phyloP scores from a whole-genome alignment of 1,140 invertebrate genomes.

The Planococcus citri region DNA sequence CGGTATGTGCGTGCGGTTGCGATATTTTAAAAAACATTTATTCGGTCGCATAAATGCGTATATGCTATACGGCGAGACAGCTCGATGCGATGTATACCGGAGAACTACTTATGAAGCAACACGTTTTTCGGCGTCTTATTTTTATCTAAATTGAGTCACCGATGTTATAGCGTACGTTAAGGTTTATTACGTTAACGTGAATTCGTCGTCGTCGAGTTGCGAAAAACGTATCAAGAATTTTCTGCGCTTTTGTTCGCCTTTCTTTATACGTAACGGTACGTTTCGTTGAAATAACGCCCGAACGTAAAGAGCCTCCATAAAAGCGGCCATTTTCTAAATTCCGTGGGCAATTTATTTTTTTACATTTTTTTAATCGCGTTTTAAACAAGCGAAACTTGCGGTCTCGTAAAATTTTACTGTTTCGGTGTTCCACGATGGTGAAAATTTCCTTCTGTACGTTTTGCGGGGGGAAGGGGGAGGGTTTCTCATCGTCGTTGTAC shows the following conservation, averaged over 20 bases:
- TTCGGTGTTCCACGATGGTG: not conserved
- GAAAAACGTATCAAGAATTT: too few relatives aligned
- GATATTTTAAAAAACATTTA: not conserved
- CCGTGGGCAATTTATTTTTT: not conserved
- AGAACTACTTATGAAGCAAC: not conserved
- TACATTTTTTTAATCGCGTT: not conserved
- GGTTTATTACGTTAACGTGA: too few relatives aligned
- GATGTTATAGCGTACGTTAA: not conserved
- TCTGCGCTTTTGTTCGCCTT: not conserved
- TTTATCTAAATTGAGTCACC: not conserved
- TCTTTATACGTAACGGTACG: not conserved
- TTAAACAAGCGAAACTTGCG: not conserved
- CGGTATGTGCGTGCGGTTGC: too few relatives aligned
- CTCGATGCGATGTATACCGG: not conserved
- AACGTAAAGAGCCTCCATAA: not conserved
- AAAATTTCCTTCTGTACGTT: too few relatives aligned
- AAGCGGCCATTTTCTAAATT: not conserved
- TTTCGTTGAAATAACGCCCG: too few relatives aligned
- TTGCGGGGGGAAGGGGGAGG: too few relatives aligned
- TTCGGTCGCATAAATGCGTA: not conserved
- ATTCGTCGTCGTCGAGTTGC: too few relatives aligned
- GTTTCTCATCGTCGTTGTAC: too few relatives aligned
- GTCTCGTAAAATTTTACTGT: conserved; percentile 7
- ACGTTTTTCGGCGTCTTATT: not conserved
- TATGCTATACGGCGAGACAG: not conserved